These are phyloP conservation scores for Rousettus madagascariensis DNA, from an alignment of 2,797 vertebrate genomes.

Conservation along the genomic window DNA sequence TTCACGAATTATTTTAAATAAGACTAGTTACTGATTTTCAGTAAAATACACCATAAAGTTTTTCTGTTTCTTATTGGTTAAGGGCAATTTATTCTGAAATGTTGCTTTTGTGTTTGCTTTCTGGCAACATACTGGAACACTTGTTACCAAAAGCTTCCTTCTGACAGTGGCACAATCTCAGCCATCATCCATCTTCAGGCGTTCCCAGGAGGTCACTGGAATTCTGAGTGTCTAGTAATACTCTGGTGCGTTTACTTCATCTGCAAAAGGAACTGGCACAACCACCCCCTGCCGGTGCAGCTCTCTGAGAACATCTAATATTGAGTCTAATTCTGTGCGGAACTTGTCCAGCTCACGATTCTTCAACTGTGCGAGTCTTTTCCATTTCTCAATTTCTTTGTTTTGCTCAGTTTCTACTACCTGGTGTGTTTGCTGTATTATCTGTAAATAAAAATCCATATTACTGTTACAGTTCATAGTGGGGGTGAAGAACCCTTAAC, in stretches of 20 bases:
- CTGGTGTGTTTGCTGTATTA: constrained; percentile 84
- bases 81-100: constrained; percentile 52
- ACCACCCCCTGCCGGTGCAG: constrained; percentile 92
- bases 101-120: neutral
- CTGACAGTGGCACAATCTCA: neutral
- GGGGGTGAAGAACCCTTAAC: neutral
- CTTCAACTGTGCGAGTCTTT: constrained; percentile 88
- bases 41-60: neutral
- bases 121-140: neutral
- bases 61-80: neutral
- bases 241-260: constrained; percentile 36
- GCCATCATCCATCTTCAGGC: neutral
- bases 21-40: neutral
- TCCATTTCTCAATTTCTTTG: constrained; percentile 90
- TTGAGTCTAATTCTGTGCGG: constrained; percentile 93
- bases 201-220: neutral
- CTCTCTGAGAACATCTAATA: constrained; percentile 92
- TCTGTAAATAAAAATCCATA: constrained; percentile 81
- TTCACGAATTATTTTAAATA: neutral
- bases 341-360: constrained; percentile 92
- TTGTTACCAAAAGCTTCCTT: neutral
- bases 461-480: neutral
- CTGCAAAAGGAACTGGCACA: constrained; percentile 81
- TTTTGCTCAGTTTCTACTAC: constrained; percentile 82
- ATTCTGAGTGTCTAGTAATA: constrained; percentile 68